Percentiles rank a stretch among this genome's conserved stretches.
These are phyloP conservation scores for Enteromius viviparus DNA, from an alignment of 2,797 vertebrate genomes.

Conservation along the genomic window DNA sequence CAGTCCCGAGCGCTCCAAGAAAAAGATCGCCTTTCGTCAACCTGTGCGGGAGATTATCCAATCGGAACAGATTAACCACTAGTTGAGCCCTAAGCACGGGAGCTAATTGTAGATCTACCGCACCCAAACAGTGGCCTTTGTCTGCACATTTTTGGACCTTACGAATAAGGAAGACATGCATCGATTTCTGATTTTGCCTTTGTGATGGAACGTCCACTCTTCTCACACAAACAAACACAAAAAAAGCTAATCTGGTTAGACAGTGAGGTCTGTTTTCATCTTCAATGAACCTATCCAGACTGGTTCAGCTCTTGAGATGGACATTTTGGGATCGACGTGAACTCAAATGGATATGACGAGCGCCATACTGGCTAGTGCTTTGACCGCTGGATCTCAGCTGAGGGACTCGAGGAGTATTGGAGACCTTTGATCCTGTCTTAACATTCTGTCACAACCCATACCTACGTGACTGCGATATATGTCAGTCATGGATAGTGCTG, in stretches of 20 bases:
- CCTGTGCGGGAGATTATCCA: slow-evolving; percentile 42
- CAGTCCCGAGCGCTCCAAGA: slow-evolving; percentile 22
- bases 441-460: slow-evolving; percentile 10
- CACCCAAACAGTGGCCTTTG: slow-evolving; percentile 59
- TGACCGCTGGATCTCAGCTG: slow-evolving; percentile 2
- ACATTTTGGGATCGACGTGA: slow-evolving; percentile 6
- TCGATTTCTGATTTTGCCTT: slow-evolving; percentile 48
- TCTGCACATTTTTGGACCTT: slow-evolving; percentile 30
- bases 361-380: neutral
- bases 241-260: slow-evolving; percentile 8
- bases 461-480: slow-evolving; percentile 8
- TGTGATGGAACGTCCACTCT: slow-evolving; percentile 31
- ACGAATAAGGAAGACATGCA: slow-evolving; percentile 22
- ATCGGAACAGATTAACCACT: slow-evolving; percentile 35
- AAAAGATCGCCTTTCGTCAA: slow-evolving; percentile 33
- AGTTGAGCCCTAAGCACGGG: slow-evolving; percentile 38
- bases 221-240: neutral
- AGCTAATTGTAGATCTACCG: slow-evolving; percentile 46
- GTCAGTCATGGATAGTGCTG: slow-evolving; percentile 16
- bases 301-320: neutral
- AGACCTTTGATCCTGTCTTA: slow-evolving; percentile 36
- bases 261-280: neutral
- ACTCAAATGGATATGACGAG: slow-evolving; percentile 12
- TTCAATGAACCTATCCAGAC: neutral
- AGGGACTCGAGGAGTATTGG: slow-evolving; percentile 8